Evolutionary conservation across 2,113 vertebrate species (phyloP).

Genomic region (Micronycteris hirsuta): DNA sequence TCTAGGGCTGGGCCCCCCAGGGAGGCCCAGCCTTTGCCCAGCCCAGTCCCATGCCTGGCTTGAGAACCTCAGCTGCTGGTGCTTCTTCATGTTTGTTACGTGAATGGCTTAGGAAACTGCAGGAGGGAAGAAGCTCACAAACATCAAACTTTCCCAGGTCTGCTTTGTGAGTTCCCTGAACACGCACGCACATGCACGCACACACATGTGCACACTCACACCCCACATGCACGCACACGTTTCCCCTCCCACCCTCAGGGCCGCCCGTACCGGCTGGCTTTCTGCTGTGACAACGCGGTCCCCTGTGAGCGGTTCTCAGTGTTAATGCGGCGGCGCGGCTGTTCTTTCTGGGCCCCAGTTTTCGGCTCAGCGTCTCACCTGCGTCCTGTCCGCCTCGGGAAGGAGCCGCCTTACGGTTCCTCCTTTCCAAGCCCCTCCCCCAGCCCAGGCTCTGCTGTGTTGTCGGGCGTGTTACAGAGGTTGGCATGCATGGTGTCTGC

Average conservation of each 20-base stretch:
- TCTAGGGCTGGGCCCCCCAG: not conserved
- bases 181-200: not conserved
- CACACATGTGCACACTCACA: too few species aligned
- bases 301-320: not conserved
- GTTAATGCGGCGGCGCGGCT: rapidly evolving
- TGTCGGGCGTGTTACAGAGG: not conserved
- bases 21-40: not conserved
- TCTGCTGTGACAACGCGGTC: not conserved
- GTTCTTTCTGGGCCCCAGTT: not conserved
- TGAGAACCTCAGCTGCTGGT: not conserved
- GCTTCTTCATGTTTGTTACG: rapidly evolving
- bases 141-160: rapidly evolving
- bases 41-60: not conserved
- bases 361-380: too few species aligned
- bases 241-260: not conserved
- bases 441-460: not conserved
- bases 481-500: not conserved
- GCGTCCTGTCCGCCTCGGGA: not conserved
- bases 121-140: not conserved
- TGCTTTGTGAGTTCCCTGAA: not conserved
- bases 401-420: not conserved
- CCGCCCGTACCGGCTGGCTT: not conserved
- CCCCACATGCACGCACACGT: not conserved
- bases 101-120: not conserved
- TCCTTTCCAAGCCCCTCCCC: not conserved